phyloP scores from a whole-genome alignment of 2,113 vertebrate species.

The Macroglossus sobrinus region DNA sequence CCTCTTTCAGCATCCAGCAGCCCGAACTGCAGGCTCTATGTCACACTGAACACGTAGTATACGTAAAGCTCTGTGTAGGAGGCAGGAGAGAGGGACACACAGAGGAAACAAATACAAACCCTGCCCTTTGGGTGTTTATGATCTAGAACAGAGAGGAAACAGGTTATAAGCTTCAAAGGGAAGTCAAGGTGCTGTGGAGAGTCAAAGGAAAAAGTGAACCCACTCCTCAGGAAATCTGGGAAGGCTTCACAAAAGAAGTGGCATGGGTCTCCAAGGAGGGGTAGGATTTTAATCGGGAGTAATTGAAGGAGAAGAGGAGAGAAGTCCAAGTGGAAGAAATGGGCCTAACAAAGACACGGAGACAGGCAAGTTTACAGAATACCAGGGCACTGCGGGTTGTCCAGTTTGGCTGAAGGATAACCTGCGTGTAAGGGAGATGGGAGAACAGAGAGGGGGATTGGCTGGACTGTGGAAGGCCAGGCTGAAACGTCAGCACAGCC shows the following conservation, averaged over 20 bases:
- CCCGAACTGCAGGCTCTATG: background rate
- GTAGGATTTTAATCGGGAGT: background rate
- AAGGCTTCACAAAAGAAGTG: background rate
- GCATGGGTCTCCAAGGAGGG: background rate
- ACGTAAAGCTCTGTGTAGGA: background rate
- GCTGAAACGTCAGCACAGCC: background rate
- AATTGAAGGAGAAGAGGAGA: background rate
- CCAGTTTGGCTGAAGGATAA: background rate
- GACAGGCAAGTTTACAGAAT: background rate
- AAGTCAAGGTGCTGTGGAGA: background rate
- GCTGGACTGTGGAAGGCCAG: background rate
- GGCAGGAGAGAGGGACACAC: background rate
- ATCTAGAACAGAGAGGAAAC: background rate
- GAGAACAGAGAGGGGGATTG: background rate
- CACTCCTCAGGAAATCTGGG: background rate
- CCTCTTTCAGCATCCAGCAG: background rate
- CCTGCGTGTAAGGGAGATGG: background rate
- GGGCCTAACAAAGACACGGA: background rate
- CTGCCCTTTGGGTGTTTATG: background rate
- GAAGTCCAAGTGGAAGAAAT: background rate
- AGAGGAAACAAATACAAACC: background rate
- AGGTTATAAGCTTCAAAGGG: background rate
- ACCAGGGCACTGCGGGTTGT: background rate
- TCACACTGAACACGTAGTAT: background rate
- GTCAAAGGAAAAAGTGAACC: background rate